These are phyloP conservation scores for Syrmaticus mikado DNA, from an alignment of 2,113 vertebrate species.

Conservation along the genomic window DNA sequence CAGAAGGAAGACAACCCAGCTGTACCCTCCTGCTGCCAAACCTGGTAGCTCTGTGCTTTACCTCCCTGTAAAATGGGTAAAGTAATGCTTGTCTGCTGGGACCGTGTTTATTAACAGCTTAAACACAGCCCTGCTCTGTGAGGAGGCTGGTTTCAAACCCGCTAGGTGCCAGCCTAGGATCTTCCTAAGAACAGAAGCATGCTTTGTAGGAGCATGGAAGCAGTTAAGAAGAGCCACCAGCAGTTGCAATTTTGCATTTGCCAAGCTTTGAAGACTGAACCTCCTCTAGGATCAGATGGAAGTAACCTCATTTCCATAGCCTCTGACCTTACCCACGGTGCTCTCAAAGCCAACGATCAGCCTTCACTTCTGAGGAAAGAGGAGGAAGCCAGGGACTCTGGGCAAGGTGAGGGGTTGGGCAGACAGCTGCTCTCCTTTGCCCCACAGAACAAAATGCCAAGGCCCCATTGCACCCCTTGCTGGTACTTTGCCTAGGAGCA, in stretches of 20 bases:
- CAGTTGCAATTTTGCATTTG: conserved; percentile 33
- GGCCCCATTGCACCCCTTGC: not conserved
- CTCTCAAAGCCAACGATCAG: not conserved
- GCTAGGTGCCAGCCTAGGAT: not conserved
- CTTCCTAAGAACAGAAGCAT: not conserved
- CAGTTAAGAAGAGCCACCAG: not conserved
- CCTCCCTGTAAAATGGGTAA: not conserved
- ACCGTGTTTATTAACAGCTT: not conserved
- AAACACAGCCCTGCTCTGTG: not conserved
- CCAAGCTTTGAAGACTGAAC: not conserved
- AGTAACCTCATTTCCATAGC: not conserved
- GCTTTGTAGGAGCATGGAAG: accelerated
- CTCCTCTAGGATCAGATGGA: not conserved
- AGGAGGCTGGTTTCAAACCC: not conserved
- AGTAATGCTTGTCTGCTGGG: not conserved
- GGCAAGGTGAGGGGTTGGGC: not conserved
- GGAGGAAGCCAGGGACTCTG: not conserved
- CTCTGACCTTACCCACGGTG: accelerated
- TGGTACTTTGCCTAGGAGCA: not conserved
- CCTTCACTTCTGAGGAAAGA: not conserved
- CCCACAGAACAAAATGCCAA: not conserved
- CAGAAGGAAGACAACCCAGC: accelerated
- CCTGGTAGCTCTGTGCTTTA: not conserved
- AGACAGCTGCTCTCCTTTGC: not conserved
- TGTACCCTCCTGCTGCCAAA: not conserved